A percentile compares a stretch with the other conserved stretches of the same genome.
Evolutionary conservation across 2,113 vertebrate species (phyloP).

Genomic region (Melanerpes formicivorus): DNA sequence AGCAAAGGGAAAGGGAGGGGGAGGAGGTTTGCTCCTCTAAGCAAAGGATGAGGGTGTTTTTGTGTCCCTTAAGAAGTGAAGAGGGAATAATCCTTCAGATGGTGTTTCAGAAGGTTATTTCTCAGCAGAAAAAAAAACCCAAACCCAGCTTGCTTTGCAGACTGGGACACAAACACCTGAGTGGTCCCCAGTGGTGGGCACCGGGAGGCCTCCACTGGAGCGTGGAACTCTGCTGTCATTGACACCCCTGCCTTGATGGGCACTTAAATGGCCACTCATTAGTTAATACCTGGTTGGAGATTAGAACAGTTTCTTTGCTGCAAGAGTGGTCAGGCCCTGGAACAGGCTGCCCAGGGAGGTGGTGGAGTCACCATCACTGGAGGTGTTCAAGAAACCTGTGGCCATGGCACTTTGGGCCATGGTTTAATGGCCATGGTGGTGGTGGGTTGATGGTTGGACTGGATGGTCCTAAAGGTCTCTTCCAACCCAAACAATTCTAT

Average conservation of each 20-base stretch:
- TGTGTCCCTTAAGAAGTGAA: conserved; percentile 48
- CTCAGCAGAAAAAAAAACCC: background rate
- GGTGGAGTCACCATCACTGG: no score
- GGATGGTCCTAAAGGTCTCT: no score
- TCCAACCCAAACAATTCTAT: no score
- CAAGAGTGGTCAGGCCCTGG: no score
- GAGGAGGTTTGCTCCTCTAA: background rate
- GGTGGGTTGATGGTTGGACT: no score
- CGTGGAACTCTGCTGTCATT: conserved; percentile 20
- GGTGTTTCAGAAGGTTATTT: conserved; percentile 7
- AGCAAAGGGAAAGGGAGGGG: no score
- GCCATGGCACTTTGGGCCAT: no score
- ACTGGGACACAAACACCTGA: background rate
- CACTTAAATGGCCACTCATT: background rate
- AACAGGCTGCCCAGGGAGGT: no score
- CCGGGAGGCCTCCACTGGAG: conserved; percentile 13
- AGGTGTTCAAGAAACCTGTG: no score
- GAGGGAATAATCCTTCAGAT: conserved; percentile 10
- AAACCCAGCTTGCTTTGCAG: background rate
- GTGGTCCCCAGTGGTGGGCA: background rate
- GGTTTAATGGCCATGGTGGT: no score
- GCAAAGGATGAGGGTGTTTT: conserved; percentile 16
- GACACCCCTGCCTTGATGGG: background rate
- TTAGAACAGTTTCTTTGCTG: no score
- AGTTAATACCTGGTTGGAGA: background rate